Percentiles rank a stretch among this genome's conserved stretches.
These are phyloP conservation scores for Parnassius glacialis DNA, from an alignment of 2,888 invertebrate species.

Conservation along the genomic window DNA sequence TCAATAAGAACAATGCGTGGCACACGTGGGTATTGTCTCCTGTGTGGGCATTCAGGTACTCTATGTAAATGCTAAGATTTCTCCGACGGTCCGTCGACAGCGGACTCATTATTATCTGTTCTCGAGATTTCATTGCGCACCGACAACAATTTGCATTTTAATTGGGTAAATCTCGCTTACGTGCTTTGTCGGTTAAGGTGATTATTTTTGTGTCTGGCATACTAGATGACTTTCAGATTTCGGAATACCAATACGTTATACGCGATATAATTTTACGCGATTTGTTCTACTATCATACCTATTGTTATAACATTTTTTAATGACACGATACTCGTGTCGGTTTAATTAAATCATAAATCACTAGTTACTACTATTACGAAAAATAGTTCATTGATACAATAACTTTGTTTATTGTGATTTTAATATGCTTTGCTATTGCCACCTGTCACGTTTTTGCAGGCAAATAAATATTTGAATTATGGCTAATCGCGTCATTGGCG, in stretches of 20 bases:
- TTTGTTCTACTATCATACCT: no score
- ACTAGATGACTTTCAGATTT: no score
- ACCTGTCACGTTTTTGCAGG: conserved; percentile 36
- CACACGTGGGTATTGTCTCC: conserved; percentile 37
- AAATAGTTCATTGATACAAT: conserved; percentile 30
- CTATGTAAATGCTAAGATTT: conserved; percentile 59
- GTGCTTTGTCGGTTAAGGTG: conserved; percentile 33
- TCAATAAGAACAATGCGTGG: conserved; percentile 45
- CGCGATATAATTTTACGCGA: no score
- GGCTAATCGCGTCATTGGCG: conserved; percentile 52
- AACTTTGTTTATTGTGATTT: conserved; percentile 31
- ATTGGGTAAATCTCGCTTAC: conserved; percentile 49
- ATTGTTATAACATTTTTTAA: no score
- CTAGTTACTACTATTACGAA: conserved; percentile 25
- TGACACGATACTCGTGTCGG: neutral
- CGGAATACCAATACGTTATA: no score
- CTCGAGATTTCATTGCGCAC: conserved; percentile 54
- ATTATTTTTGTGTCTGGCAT: neutral
- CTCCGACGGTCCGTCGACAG: conserved; percentile 40
- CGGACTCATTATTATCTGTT: conserved; percentile 48
- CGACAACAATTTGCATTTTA: conserved; percentile 54
- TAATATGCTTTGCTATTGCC: conserved; percentile 34
- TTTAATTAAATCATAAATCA: conserved; percentile 16
- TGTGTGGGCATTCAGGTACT: conserved; percentile 49
- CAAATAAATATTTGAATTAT: conserved; percentile 51